Base-by-base conservation (phyloP, 30 jellyfish, hydroid and myxozoan genomes). In the Rhopilema esculentum region DNA sequence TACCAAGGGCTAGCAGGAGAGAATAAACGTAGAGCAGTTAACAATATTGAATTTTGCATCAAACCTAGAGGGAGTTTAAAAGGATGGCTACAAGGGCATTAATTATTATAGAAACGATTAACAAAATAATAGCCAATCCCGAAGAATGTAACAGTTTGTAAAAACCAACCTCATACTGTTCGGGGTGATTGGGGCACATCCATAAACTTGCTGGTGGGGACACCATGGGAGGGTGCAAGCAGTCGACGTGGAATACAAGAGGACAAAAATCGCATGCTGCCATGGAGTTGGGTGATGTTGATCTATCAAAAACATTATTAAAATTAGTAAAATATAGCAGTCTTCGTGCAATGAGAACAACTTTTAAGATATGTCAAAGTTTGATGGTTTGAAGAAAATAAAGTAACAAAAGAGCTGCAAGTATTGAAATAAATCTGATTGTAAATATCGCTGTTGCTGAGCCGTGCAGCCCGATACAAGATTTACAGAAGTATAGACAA, bases 121-220 rank as follows among this genome's bases (percentile, higher is more conserved):
- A n/a, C n/a, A n/a, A n/a, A n/a, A n/a, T n/a, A n/a, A n/a, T n/a
- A n/a, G n/a, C n/a, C n/a, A n/a, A n/a, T n/a, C n/a, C n/a, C n/a
- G n/a, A n/a, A n/a, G n/a, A n/a, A n/a, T n/a, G n/a, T n/a, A n/a
- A n/a, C n/a, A n/a, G n/a, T n/a, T n/a, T n/a, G n/a, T n/a, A n/a
- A n/a, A 16, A 4, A 66, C 25, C 15, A 84, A 96, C 99, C 91
- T 87, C 97, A 62, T 86, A 96, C 66, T 96, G 87, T 66, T 96
- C 98, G 20, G 99, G 97, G 80, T 96, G 99, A 65, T 90, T 89
- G 8, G 99, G 99, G 63, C 99, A 96, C 95, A 96, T 77, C 99
- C 99, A 96, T 85, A 96, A 51, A 9, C 97, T 89, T 8, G 96
- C 88, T 20, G 99, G 99, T 8, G 91, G 97, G 50, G 88, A 93